phyloP scores from a whole-genome alignment of 2,113 vertebrate genomes.

The Rutilus rutilus region DNA sequence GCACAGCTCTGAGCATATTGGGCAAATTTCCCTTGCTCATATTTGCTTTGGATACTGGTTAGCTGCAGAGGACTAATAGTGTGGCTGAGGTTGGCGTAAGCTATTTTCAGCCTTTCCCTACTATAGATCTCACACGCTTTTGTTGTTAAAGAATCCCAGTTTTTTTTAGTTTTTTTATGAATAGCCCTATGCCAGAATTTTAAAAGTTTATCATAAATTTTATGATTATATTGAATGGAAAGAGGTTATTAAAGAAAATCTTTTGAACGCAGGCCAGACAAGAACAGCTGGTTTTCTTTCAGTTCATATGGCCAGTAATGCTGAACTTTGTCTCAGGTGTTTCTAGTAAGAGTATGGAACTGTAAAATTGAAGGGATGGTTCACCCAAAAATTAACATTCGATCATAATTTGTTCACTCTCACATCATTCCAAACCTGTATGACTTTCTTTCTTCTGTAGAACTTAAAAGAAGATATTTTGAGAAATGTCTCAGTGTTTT shows the following conservation, averaged over 20 bases:
- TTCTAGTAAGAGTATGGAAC: background rate
- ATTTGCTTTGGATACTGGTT: constrained; percentile 30
- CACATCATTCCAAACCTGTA: background rate
- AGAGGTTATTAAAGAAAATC: constrained; percentile 63
- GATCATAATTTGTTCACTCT: no score
- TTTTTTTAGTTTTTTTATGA: background rate
- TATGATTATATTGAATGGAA: constrained; percentile 58
- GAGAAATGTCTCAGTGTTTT: background rate
- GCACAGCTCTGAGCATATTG: background rate
- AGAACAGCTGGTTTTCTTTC: constrained; percentile 65
- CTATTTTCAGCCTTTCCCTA: constrained; percentile 11
- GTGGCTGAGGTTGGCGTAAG: constrained; percentile 7
- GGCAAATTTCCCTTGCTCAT: constrained; percentile 14
- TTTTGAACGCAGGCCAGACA: constrained; percentile 65
- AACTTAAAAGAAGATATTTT: background rate
- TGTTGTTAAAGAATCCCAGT: background rate
- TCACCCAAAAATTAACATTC: background rate
- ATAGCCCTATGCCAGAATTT: background rate
- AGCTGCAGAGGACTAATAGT: constrained; percentile 12
- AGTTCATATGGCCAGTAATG: constrained; percentile 39
- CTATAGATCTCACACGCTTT: constrained; percentile 11
- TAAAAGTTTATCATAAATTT: constrained; percentile 63
- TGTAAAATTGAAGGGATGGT: background rate
- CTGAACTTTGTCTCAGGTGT: background rate
- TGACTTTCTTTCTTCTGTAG: background rate